Percentiles rank a stretch among this genome's conserved stretches.
Conservation (phyloP, 2,797 vertebrate genomes). For the Hydrocynus forskahlii region DNA sequence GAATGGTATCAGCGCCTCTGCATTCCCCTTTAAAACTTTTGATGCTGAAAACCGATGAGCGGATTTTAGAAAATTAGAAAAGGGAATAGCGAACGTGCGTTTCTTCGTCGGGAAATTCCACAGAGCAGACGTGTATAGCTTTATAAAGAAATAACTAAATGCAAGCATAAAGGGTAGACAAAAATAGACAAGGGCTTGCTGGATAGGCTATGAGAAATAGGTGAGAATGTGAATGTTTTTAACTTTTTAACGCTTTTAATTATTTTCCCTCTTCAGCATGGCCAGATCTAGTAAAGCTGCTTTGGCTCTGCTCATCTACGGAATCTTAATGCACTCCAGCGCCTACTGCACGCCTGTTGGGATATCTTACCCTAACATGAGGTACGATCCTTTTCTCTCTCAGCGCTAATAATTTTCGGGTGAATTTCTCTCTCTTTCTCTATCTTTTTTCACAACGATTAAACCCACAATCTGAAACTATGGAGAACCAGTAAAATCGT, state of each 20-base stretch:
- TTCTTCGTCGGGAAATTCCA: conserved; percentile 11
- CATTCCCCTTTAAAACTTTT: conserved; percentile 66
- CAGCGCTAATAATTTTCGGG: too few species aligned
- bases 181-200: neutral
- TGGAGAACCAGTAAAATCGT: too few species aligned
- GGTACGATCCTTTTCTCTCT: conserved; percentile 79
- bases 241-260: conserved; percentile 56
- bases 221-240: conserved; percentile 32
- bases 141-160: neutral
- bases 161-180: neutral
- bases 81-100: neutral
- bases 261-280: conserved; percentile 82
- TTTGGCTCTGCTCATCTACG: conserved; percentile 94
- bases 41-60: conserved; percentile 37
- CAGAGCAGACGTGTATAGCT: conserved; percentile 33
- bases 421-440: neutral
- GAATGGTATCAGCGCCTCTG: too few species aligned
- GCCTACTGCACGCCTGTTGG: conserved; percentile 93
- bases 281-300: conserved; percentile 94
- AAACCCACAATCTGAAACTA: too few species aligned
- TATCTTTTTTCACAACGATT: neutral
- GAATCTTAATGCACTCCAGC: conserved; percentile 96
- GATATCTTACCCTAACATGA: conserved; percentile 91
- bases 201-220: neutral
- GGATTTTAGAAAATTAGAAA: conserved; percentile 33